Percentiles rank a stretch among this genome's conserved stretches.
Conservation (phyloP, 2,797 vertebrate species). For the Petrocephalus schoutedeni region DNA sequence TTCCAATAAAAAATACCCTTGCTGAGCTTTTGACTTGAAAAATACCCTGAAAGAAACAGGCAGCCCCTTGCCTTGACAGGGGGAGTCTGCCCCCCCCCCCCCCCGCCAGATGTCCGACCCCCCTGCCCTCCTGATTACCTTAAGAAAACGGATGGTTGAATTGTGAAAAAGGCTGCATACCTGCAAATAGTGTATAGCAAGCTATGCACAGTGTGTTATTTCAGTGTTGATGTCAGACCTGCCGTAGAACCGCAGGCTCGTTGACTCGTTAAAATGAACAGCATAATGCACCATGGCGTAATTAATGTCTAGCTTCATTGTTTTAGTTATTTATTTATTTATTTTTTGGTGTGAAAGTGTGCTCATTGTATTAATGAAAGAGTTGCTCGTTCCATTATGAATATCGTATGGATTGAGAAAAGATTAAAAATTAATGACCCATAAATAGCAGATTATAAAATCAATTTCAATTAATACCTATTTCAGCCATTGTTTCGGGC, state of each 20-base stretch:
- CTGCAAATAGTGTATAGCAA: no score
- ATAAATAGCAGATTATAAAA: constrained; percentile 61
- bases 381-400: constrained; percentile 22
- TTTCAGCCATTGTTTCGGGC: constrained; percentile 53
- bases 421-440: constrained; percentile 69
- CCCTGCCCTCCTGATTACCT: not conserved
- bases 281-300: not conserved
- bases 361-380: not conserved
- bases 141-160: not conserved
- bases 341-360: not conserved
- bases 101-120: not conserved
- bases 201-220: no score
- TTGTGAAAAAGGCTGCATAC: not conserved
- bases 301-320: constrained; percentile 16
- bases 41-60: not conserved
- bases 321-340: not conserved
- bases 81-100: no score
- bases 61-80: no score
- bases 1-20: not conserved
- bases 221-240: not conserved
- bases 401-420: constrained; percentile 60
- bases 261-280: not conserved
- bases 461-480: constrained; percentile 69
- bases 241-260: not conserved
- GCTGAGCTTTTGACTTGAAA: not conserved